Percentiles rank a stretch among this genome's conserved stretches.
These are phyloP conservation scores for Plectrocnemia conspersa DNA, from an alignment of 1,140 invertebrate species.

Conservation along the genomic window DNA sequence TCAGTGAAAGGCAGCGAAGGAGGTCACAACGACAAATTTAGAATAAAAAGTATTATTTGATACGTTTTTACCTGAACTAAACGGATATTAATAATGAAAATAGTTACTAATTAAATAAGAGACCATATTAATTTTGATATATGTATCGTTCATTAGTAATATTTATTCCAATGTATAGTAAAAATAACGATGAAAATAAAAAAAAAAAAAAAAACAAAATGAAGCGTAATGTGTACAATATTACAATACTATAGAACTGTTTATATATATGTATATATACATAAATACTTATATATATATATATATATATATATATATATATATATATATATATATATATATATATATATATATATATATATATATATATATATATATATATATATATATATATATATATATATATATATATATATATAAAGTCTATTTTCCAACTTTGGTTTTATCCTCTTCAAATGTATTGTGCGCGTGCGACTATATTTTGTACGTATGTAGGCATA, in stretches of 20 bases:
- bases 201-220: no score
- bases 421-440: background rate
- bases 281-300: no score
- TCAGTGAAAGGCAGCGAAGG: constrained; percentile 24
- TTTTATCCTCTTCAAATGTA: constrained; percentile 2
- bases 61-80: constrained; percentile 32
- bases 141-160: constrained; percentile 21
- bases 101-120: constrained; percentile 3
- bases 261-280: no score
- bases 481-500: background rate
- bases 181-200: background rate
- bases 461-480: background rate
- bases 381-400: no score
- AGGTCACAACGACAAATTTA: constrained; percentile 31
- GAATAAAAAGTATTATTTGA: constrained; percentile 13
- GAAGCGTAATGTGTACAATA: no score
- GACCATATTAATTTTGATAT: constrained; percentile 19
- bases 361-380: no score
- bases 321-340: no score
- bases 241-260: no score
- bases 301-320: no score
- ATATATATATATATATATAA: no score
- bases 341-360: no score
- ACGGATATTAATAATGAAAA: constrained; percentile 12
- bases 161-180: background rate